phyloP scores from a whole-genome alignment of 2,797 vertebrate genomes.

The Perdix hodgsoniae region DNA sequence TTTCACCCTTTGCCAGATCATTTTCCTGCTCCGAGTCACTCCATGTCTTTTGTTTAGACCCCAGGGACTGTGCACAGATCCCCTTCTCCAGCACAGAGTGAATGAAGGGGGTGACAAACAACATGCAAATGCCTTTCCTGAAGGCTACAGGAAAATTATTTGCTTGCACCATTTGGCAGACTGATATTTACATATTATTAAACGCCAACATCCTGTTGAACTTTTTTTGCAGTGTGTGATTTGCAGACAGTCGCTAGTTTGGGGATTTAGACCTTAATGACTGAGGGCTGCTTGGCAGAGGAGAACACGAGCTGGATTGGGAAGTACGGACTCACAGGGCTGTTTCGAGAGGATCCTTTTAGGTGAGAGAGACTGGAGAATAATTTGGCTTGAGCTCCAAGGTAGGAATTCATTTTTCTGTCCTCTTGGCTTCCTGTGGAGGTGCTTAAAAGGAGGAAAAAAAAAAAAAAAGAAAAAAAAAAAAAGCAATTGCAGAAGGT shows the following conservation, averaged over 20 bases:
- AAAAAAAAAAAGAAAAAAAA: no score
- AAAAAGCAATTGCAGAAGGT: neutral
- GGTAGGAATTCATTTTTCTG: neutral
- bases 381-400: conserved; percentile 22
- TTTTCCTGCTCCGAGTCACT: neutral
- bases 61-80: no score
- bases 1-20: neutral
- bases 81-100: neutral
- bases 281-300: neutral
- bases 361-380: neutral
- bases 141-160: neutral
- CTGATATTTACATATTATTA: conserved; percentile 38
- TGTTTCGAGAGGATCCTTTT: neutral
- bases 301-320: neutral
- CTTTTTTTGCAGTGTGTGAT: neutral
- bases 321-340: neutral
- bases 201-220: conserved; percentile 26
- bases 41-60: neutral
- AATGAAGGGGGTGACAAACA: neutral
- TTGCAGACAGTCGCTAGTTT: neutral
- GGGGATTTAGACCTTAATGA: neutral
- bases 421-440: neutral
- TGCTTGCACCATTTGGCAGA: neutral
- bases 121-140: conserved; percentile 27
- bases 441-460: neutral